phyloP scores from a whole-genome alignment of 2,888 invertebrate species.

The Drosophila pseudotalamancana region DNA sequence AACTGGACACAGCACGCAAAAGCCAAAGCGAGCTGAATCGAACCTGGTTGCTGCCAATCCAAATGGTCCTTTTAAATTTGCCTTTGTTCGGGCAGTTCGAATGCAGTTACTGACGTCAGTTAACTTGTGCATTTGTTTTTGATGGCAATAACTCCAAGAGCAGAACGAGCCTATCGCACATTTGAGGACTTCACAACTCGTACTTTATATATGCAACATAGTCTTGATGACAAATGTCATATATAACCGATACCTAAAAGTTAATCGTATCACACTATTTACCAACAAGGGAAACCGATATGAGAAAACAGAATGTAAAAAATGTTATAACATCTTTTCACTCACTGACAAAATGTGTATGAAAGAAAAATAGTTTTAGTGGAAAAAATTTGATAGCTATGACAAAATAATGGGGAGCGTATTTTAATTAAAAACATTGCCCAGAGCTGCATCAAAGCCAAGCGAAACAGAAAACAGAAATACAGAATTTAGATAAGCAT shows the following conservation, averaged over 20 bases:
- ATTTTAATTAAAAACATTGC: constrained; percentile 46
- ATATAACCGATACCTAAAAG: too few relatives aligned
- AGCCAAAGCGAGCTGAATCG: constrained; percentile 6
- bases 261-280: constrained; percentile 2
- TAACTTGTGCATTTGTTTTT: constrained; percentile 25
- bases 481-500: constrained; percentile 32
- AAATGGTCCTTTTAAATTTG: constrained; percentile 1
- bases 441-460: constrained; percentile 1
- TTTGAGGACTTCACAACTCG: constrained; percentile 2
- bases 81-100: constrained; percentile 15
- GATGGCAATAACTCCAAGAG: constrained; percentile 13
- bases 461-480: not conserved
- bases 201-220: constrained; percentile 35
- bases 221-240: constrained; percentile 9
- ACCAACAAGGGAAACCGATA: not conserved
- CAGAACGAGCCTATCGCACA: constrained; percentile 24
- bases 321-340: not conserved
- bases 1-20: constrained; percentile 1
- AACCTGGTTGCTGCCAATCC: constrained; percentile 10
- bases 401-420: constrained; percentile 38
- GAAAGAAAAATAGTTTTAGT: not conserved
- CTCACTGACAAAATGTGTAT: not conserved
- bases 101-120: constrained; percentile 27
- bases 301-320: constrained; percentile 2
- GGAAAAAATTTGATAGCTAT: constrained; percentile 18